These are phyloP conservation scores for Phragmatobia fuliginosa DNA, from an alignment of 2,888 invertebrate species.

Conservation along the genomic window DNA sequence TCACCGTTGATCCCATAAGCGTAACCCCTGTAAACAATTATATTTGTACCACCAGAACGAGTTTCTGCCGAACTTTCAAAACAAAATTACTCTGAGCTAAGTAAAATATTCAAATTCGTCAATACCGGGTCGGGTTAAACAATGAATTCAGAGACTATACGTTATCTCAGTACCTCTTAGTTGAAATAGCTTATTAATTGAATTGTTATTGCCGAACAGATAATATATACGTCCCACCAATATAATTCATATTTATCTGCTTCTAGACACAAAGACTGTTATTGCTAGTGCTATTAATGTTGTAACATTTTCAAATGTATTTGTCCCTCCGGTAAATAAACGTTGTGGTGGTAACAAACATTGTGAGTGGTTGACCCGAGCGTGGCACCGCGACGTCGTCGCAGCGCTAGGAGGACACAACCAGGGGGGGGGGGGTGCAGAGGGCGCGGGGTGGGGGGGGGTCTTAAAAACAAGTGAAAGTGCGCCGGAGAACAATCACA, in stretches of 20 bases:
- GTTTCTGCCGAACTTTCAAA: neutral
- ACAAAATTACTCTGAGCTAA: neutral
- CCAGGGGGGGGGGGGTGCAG: neutral
- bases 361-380: conserved; percentile 29
- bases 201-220: neutral
- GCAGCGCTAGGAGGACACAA: conserved; percentile 1
- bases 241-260: neutral
- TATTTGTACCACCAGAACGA: neutral
- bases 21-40: neutral
- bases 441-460: neutral
- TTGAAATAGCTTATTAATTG: neutral
- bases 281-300: neutral
- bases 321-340: neutral
- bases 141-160: too few species aligned
- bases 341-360: neutral
- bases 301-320: neutral
- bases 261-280: neutral
- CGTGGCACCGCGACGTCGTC: conserved; percentile 13
- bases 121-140: neutral
- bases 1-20: neutral
- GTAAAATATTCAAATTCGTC: neutral
- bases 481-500: conserved; percentile 29
- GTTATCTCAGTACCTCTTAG: neutral
- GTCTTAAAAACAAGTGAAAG: conserved; percentile 32
- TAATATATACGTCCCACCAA: neutral